Evolutionary conservation across 2,888 invertebrate genomes (phyloP).

Genomic region (Branchipolynoe longqiensis): DNA sequence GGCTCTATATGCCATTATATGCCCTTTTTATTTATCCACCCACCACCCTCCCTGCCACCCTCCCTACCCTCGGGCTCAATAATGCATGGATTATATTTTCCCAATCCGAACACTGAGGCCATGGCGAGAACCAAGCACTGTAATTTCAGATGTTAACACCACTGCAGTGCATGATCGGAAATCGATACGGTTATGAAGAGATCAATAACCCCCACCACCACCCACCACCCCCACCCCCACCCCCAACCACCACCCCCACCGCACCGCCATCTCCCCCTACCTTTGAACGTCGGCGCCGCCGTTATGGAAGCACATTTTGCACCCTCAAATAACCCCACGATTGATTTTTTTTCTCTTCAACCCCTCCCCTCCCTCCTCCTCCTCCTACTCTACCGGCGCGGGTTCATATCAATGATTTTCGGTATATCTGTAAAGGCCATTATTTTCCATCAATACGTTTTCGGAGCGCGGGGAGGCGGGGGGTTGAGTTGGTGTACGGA

Average conservation of each 20-base stretch:
- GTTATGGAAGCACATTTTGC: conserved; percentile 47
- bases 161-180: conserved; percentile 38
- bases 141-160: conserved; percentile 51
- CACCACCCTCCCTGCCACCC: not conserved
- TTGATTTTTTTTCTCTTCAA: conserved; percentile 38
- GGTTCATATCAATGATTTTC: conserved; percentile 47
- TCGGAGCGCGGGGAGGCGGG: not conserved
- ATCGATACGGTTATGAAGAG: conserved; percentile 40
- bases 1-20: conserved; percentile 12
- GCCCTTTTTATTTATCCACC: not conserved
- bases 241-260: no score
- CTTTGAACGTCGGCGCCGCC: not conserved
- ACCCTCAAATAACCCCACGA: conserved; percentile 27
- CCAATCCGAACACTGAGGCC: not conserved
- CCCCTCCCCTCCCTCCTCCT: no score
- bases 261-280: no score
- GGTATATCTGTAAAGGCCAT: conserved; percentile 45
- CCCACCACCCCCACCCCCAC: no score
- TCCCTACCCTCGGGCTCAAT: conserved; percentile 7
- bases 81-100: conserved; percentile 45
- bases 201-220: conserved; percentile 12
- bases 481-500: no score
- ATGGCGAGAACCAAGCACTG: conserved; percentile 22
- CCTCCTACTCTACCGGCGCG: not conserved
- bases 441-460: conserved; percentile 45